Conservation (phyloP, 2,113 vertebrate species). For the Anoplopoma fimbria region DNA sequence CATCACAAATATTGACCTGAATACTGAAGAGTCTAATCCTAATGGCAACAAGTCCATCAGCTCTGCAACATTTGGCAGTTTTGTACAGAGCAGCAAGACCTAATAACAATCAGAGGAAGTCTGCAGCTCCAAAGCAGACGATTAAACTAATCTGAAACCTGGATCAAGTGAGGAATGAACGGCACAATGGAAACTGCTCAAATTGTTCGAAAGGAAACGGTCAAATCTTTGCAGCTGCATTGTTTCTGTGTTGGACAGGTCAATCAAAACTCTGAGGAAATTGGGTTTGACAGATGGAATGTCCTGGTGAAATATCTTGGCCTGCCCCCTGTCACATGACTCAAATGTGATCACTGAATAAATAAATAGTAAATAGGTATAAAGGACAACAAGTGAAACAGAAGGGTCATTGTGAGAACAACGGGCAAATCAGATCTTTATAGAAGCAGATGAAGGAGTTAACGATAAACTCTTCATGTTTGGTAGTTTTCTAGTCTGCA, state of each 20-base stretch:
- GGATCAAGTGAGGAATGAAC: neutral
- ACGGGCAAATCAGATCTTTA: neutral
- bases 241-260: constrained; percentile 65
- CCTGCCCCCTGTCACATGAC: constrained; percentile 42
- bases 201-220: constrained; percentile 20
- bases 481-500: neutral
- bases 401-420: neutral
- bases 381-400: neutral
- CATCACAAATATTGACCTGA: constrained; percentile 49
- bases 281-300: constrained; percentile 82
- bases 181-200: constrained; percentile 6
- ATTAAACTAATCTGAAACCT: neutral
- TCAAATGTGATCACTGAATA: constrained; percentile 55
- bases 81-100: neutral
- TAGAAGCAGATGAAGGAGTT: neutral
- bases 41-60: neutral
- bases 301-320: constrained; percentile 59
- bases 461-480: neutral
- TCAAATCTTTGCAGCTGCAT: constrained; percentile 52
- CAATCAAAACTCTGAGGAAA: constrained; percentile 78
- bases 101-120: neutral
- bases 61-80: neutral
- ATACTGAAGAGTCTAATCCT: constrained; percentile 29
- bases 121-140: neutral
- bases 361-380: constrained; percentile 55